Conservation (phyloP, 2,797 vertebrate genomes). For the Naso thynnoides region DNA sequence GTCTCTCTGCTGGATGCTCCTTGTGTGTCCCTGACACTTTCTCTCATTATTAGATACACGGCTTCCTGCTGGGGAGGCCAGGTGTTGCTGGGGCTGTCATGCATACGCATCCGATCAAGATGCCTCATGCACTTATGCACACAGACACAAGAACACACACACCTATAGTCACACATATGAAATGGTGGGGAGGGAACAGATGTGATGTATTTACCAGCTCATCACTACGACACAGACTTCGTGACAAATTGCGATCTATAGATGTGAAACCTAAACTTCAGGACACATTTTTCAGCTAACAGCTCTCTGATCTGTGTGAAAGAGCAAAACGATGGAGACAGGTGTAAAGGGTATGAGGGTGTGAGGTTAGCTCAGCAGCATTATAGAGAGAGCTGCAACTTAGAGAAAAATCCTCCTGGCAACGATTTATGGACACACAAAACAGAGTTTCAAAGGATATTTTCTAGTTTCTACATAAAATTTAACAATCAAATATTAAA, state of each 20-base stretch:
- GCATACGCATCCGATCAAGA: slow-evolving; percentile 37
- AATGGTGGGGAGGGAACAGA: slow-evolving; percentile 31
- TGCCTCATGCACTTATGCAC: slow-evolving; percentile 4
- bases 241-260: slow-evolving; percentile 51
- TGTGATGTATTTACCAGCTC: slow-evolving; percentile 58
- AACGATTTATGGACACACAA: background rate
- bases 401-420: background rate
- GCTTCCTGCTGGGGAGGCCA: slow-evolving; percentile 68
- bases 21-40: slow-evolving; percentile 68
- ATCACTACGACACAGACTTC: slow-evolving; percentile 38
- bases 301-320: slow-evolving; percentile 41
- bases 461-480: background rate
- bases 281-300: slow-evolving; percentile 39
- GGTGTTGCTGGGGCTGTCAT: slow-evolving; percentile 71
- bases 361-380: background rate
- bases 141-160: slow-evolving; percentile 1
- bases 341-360: slow-evolving; percentile 26
- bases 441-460: background rate
- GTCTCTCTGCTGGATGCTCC: slow-evolving; percentile 40
- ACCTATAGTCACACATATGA: background rate
- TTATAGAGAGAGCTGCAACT: background rate
- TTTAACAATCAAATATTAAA: background rate
- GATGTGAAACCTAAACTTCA: slow-evolving; percentile 42
- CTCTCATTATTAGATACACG: slow-evolving; percentile 75
- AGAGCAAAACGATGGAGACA: slow-evolving; percentile 30